Evolutionary conservation across 1,140 invertebrate species (phyloP).

Genomic region (Venustaconcha ellipsiformis): DNA sequence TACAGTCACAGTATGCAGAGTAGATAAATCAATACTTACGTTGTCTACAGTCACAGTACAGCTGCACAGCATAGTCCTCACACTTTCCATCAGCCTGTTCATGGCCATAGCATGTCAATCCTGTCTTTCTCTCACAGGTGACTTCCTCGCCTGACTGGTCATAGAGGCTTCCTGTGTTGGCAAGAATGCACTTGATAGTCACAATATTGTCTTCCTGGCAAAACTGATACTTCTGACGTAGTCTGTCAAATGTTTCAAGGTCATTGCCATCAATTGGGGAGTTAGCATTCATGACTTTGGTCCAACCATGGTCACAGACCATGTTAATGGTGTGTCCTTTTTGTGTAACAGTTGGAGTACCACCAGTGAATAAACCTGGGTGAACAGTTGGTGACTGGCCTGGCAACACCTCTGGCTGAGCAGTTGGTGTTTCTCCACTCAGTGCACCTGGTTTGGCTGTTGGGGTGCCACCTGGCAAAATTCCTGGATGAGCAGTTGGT

Average conservation of each 20-base stretch:
- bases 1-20: no score
- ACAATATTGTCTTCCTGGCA: slow-evolving; percentile 42
- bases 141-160: slow-evolving; percentile 43
- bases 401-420: background rate
- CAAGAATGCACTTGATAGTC: slow-evolving; percentile 30
- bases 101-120: slow-evolving; percentile 43
- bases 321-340: slow-evolving; percentile 17
- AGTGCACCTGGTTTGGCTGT: background rate
- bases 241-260: slow-evolving; percentile 44
- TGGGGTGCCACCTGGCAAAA: background rate
- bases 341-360: background rate
- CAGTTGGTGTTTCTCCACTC: slow-evolving; percentile 8
- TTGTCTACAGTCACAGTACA: slow-evolving; percentile 64
- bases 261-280: slow-evolving; percentile 43
- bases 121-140: slow-evolving; percentile 40
- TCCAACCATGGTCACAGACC: slow-evolving; percentile 52
- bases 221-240: slow-evolving; percentile 44
- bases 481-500: slow-evolving; percentile 1
- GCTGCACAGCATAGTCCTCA: slow-evolving; percentile 65
- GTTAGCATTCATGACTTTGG: slow-evolving; percentile 42
- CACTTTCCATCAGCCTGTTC: slow-evolving; percentile 39
- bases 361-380: slow-evolving; percentile 1
- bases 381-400: slow-evolving; percentile 6
- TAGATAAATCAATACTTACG: slow-evolving; percentile 5
- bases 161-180: slow-evolving; percentile 23